Evolutionary conservation across 2,888 invertebrate genomes (phyloP).

Genomic region (Stenodema calcarata): DNA sequence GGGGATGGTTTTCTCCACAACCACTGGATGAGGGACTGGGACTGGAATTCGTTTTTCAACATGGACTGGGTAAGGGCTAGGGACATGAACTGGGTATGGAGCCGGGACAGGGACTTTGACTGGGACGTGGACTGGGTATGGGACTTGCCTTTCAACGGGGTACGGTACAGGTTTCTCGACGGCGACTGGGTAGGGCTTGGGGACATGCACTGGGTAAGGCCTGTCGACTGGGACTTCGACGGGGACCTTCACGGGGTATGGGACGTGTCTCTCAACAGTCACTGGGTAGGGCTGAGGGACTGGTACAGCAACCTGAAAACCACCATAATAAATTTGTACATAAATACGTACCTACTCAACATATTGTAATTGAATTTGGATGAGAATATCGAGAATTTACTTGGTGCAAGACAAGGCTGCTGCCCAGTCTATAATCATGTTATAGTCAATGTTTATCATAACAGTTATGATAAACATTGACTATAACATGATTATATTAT

Average conservation of each 20-base stretch:
- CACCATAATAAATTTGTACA: neutral
- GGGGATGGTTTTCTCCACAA: slow-evolving; percentile 79
- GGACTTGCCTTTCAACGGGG: slow-evolving; percentile 63
- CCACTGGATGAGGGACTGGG: slow-evolving; percentile 71
- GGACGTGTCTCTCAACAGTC: slow-evolving; percentile 62
- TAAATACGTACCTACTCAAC: too few relatives aligned
- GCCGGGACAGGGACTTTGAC: slow-evolving; percentile 65
- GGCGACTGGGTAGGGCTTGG: slow-evolving; percentile 59
- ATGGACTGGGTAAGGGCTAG: slow-evolving; percentile 78
- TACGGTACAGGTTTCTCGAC: slow-evolving; percentile 69
- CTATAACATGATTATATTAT: too few relatives aligned
- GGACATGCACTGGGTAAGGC: slow-evolving; percentile 71
- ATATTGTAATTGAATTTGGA: too few relatives aligned
- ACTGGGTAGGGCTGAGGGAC: slow-evolving; percentile 62
- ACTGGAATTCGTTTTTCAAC: slow-evolving; percentile 79
- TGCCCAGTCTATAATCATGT: too few relatives aligned
- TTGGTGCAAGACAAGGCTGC: too few relatives aligned
- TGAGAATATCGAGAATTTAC: too few relatives aligned
- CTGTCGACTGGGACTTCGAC: slow-evolving; percentile 70
- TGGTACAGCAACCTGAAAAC: neutral
- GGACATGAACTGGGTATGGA: slow-evolving; percentile 69
- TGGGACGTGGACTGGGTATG: slow-evolving; percentile 72
- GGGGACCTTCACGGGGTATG: slow-evolving; percentile 62
- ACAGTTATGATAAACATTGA: too few relatives aligned
- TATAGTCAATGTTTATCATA: too few relatives aligned